Evolutionary conservation across 2,797 vertebrate species (phyloP), one percentile per base, ranked within the genome.

Genomic region (Spatula clypeata): DNA sequence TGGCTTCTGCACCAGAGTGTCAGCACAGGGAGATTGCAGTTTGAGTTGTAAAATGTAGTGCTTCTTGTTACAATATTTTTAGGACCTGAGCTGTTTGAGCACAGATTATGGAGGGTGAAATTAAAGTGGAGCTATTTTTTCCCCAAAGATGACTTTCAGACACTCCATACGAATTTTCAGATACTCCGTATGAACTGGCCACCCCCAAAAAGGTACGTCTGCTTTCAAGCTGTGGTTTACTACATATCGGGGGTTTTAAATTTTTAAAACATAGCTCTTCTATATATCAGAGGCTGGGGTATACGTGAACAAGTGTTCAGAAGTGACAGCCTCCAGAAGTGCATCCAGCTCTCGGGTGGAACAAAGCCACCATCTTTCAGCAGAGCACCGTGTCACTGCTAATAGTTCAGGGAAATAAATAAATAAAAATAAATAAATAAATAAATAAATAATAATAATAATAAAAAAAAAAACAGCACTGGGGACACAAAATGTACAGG

Each of bases 1-100:
- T 55, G 26, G 93, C 80, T 86, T 93, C 62, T 7, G 42, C 79
- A 90, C 91, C 86, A 80, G 40, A 45, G 79, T 0, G 57, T 83
- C 79, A 90, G 79, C 61, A 85, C 92, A 94, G 93, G 97, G 89
- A 94, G 79, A 96, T 93, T 89, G 94, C 84, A 84, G 71, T 74
- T 81, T 75, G 69, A 90, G 73, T 83, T 82, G 93, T 80, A 69
- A 89, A 89, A 93, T 6, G 61, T 64, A 93, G 86, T 67, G 55
- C 72, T 93, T 88, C 86, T 64, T 93, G 87, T 88, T 77, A 81
- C 95, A 94, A 96, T 85, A 81, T 42, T 70, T 75, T 58, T 1
- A 67, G 87, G 79, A 74, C 62, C 71, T 92, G 83, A 92, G 84
- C 91, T 65, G 65, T 93, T 81, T 97, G 84, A 92, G 96, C 65